These are phyloP conservation scores for Todiramphus saurophagus DNA, from an alignment of 2,113 vertebrate species.

Conservation along the genomic window DNA sequence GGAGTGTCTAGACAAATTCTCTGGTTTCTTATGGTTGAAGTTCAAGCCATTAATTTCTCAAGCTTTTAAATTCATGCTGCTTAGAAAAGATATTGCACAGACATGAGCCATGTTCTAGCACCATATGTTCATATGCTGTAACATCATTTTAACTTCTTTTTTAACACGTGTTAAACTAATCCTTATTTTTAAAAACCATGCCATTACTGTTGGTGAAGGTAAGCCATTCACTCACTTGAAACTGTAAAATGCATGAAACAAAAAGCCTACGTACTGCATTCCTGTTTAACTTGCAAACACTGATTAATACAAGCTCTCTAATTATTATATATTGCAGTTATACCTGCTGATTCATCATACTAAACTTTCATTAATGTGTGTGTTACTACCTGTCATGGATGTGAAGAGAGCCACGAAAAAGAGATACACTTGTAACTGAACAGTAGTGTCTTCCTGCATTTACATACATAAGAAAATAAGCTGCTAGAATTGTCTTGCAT, in stretches of 20 bases:
- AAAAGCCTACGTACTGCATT: not conserved
- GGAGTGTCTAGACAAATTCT: not conserved
- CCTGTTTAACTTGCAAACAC: not conserved
- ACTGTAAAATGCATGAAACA: not conserved
- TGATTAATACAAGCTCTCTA: not conserved
- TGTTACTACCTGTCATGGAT: not conserved
- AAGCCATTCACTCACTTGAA: not conserved
- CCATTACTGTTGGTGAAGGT: not conserved
- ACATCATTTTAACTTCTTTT: not conserved
- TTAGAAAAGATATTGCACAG: not conserved
- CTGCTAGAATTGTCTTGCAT: not conserved
- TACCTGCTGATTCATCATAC: constrained; percentile 4
- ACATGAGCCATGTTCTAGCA: not conserved
- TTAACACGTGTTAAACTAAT: not conserved
- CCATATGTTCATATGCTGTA: not conserved
- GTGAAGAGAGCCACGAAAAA: not conserved
- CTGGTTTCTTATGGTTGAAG: not conserved
- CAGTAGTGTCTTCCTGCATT: not conserved
- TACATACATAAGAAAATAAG: not conserved
- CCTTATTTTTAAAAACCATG: not conserved
- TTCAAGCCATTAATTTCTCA: not conserved
- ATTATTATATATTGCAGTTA: not conserved
- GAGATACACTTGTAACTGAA: not conserved
- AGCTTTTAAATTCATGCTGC: not conserved
- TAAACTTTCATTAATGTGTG: not conserved